phyloP scores from a whole-genome alignment of 2,113 vertebrate genomes.

The Lepus americanus region DNA sequence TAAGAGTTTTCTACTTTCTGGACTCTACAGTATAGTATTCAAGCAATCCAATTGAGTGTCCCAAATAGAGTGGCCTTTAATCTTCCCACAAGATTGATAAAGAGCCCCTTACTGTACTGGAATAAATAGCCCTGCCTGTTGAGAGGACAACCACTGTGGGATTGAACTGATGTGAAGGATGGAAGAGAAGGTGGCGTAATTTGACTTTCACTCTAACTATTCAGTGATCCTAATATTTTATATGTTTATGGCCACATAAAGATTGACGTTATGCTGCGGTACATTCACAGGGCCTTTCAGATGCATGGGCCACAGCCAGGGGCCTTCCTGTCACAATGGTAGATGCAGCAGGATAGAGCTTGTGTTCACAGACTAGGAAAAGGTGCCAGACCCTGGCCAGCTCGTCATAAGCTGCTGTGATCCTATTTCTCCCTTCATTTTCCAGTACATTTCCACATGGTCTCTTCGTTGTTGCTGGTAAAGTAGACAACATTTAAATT shows the following conservation, averaged over 20 bases:
- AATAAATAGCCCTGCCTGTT: slow-evolving; percentile 60
- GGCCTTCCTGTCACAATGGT: neutral
- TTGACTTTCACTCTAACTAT: slow-evolving; percentile 51
- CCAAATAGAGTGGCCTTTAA: slow-evolving; percentile 69
- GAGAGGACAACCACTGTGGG: slow-evolving; percentile 22
- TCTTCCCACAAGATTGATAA: slow-evolving; percentile 70
- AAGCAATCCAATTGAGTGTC: slow-evolving; percentile 64
- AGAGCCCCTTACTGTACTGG: slow-evolving; percentile 32
- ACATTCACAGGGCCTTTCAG: neutral
- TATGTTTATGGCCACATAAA: neutral
- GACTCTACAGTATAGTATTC: slow-evolving; percentile 64
- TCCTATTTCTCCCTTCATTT: neutral
- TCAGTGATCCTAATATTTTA: slow-evolving; percentile 53
- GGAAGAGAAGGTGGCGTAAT: slow-evolving; percentile 44
- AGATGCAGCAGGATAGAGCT: neutral
- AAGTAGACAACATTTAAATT: neutral
- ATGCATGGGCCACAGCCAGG: neutral
- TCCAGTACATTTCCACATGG: neutral
- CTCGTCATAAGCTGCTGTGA: neutral
- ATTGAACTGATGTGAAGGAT: slow-evolving; percentile 56
- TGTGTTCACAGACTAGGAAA: neutral
- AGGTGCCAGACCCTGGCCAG: neutral
- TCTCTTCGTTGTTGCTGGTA: slow-evolving; percentile 15
- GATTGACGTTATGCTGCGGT: neutral
- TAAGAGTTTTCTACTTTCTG: slow-evolving; percentile 71